Base-by-base conservation (phyloP, 2,797 vertebrate genomes). In the Nasua narica region DNA sequence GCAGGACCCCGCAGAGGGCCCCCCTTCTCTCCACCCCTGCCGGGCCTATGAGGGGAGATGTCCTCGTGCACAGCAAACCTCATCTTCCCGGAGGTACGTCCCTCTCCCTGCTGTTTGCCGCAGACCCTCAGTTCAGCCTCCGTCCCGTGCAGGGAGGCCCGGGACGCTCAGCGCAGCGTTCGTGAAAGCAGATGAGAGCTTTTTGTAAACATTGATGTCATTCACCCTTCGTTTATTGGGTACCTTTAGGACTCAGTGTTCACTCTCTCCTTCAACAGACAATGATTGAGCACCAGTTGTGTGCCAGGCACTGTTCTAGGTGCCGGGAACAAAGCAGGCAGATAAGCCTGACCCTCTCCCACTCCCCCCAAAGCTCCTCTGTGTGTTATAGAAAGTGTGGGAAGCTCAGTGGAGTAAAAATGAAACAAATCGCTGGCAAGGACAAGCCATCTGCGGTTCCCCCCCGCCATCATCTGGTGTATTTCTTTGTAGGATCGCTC, bases 131-230 rank as follows among this genome's bases (percentile, higher is more conserved):
- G 43, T 11, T 23, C 14, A 32, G 16, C 40, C 58, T 10, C 10
- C 25, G 25, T 54, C 56, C 21, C 6, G 5, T 8, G 10, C 13
- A 0, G 8, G n/a, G 5, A 46, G 19, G 62, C 52, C 16, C 3
- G 8, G 67, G 65, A 12, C 35, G n/a, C 35, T 43, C 11, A 18
- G 54, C 10, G 9, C 54, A n/a, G 11, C 37, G 65, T 21, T 23
- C 0, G 0, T 48, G 43, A 87, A 32, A 70, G 32, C 15, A 67
- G 9, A n/a, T 6, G 23, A 10, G n/a, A 70, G n/a, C 70, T 67
- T 58, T 58, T 18, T 52, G 29, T 81, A 8, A 60, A 87, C 23
- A 8, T 10, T 23, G 60, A 16, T 78, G 40, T 35, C 67, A 67
- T 56, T 83, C 40, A 15, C 14, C 11, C 27, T 72, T 62, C 58